These are phyloP conservation scores for Pissodes strobi DNA, from an alignment of 1,140 invertebrate genomes.

Conservation along the genomic window DNA sequence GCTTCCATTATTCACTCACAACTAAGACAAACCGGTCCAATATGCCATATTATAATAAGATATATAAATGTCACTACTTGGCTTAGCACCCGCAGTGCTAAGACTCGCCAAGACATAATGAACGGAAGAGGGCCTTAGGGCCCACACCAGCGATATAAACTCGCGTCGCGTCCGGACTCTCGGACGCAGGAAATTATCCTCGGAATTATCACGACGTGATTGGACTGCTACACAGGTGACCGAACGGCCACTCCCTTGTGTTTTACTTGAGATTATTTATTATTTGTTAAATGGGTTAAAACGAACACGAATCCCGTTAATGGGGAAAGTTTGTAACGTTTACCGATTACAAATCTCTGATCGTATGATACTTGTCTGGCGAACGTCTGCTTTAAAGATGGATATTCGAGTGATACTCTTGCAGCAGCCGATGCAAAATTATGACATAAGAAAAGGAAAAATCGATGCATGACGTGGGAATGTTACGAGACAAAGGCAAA, in stretches of 20 bases:
- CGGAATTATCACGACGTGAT: constrained; percentile 38
- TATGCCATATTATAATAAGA: too few species aligned
- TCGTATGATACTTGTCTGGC: too few species aligned
- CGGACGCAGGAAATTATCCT: constrained; percentile 37
- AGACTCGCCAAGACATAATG: constrained; percentile 31
- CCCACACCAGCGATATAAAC: constrained; percentile 26
- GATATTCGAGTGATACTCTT: too few species aligned
- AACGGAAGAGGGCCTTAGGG: constrained; percentile 25
- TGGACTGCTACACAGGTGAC: constrained; percentile 35
- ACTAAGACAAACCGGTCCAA: background rate
- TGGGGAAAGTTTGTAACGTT: constrained; percentile 26
- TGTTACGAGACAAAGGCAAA: too few species aligned
- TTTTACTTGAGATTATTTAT: constrained; percentile 29
- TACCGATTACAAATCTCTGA: background rate
- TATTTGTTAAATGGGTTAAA: constrained; percentile 33
- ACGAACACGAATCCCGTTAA: constrained; percentile 21
- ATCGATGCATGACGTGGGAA: too few species aligned
- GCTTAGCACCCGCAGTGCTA: background rate
- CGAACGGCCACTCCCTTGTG: constrained; percentile 31
- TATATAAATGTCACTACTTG: background rate
- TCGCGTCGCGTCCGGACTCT: constrained; percentile 30
- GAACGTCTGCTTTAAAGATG: too few species aligned
- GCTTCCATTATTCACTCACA: too few species aligned
- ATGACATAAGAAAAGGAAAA: too few species aligned
- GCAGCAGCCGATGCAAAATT: too few species aligned